Evolutionary conservation across 1,140 invertebrate genomes (phyloP), one percentile per base, ranked within the genome.

Genomic region (Homalodisca vitripennis): DNA sequence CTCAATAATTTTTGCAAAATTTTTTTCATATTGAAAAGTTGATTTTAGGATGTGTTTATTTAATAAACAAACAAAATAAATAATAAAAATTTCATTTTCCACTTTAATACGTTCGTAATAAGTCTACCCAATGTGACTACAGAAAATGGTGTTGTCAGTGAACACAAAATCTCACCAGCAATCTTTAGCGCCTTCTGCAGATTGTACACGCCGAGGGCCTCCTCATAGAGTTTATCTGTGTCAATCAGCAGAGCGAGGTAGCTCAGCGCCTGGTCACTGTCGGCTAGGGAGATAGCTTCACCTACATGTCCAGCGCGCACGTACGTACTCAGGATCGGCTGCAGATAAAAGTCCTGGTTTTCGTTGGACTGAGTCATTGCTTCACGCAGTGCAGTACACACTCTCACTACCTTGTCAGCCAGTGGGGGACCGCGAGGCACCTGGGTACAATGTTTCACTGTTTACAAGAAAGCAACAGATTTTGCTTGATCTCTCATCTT

Each of bases 131-230:
- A n/a, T n/a, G n/a, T n/a, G n/a, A n/a, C n/a, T n/a, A n/a, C n/a
- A n/a, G n/a, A n/a, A n/a, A n/a, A n/a, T n/a, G n/a, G n/a, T n/a
- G n/a, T n/a, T n/a, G n/a, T n/a, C n/a, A n/a, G n/a, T n/a, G n/a
- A n/a, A n/a, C n/a, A n/a, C n/a, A 30, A 17, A 13, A 66, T 53
- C 53, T 83, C 85, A 76, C 85, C 82, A 34, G 86, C 86, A 46
- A 89, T 85, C 82, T 87, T 85, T 10, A 87, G 71, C 34, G 86
- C 85, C 17, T 88, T 81, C 67, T 94, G 87, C 76, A 97, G 90
- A 79, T 97, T 92, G 77, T 98, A 98, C 72, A 92, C 93, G 55
- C 92, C 92, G 14, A 98, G 79, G 13, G 95, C 94, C 47, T 91
- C 85, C 77, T 95, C 86, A 75, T 90, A 97, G 10, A 98, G 80